Conservation (phyloP, 2,797 vertebrate species). For the Microctenopoma lineatum region DNA sequence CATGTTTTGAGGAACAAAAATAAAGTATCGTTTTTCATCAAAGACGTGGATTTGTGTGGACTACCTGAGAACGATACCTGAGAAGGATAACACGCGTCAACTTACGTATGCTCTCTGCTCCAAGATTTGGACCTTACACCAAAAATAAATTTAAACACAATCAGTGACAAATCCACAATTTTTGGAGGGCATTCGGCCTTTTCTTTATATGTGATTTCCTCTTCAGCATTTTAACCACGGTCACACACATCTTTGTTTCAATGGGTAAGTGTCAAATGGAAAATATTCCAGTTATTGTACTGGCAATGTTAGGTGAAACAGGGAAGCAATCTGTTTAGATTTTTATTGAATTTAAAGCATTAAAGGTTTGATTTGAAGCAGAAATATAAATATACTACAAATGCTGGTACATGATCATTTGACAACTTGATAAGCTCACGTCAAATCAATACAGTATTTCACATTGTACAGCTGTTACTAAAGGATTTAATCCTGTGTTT, state of each 20-base stretch:
- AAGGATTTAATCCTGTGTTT: background rate
- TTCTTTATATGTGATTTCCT: too few species aligned
- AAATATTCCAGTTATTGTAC: background rate
- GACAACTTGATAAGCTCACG: background rate
- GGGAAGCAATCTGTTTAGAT: background rate
- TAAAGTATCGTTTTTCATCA: too few species aligned
- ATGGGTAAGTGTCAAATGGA: background rate
- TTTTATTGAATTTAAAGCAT: slow-evolving; percentile 26
- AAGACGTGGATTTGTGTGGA: too few species aligned
- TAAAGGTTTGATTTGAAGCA: background rate
- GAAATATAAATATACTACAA: background rate
- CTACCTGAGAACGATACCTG: too few species aligned
- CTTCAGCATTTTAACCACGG: background rate
- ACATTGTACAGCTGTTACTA: background rate
- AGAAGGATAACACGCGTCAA: too few species aligned
- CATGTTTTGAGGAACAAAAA: too few species aligned
- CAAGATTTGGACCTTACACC: too few species aligned
- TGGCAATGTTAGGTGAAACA: too few species aligned
- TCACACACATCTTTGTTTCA: background rate
- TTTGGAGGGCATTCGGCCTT: too few species aligned
- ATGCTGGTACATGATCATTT: background rate
- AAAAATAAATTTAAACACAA: too few species aligned
- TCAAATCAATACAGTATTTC: slow-evolving; percentile 6
- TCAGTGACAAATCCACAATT: too few species aligned
- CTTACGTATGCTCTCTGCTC: too few species aligned